Percentiles rank a stretch among this genome's conserved stretches.
Evolutionary conservation across 2,888 invertebrate species (phyloP).

Genomic region (Melanophora roralis): DNA sequence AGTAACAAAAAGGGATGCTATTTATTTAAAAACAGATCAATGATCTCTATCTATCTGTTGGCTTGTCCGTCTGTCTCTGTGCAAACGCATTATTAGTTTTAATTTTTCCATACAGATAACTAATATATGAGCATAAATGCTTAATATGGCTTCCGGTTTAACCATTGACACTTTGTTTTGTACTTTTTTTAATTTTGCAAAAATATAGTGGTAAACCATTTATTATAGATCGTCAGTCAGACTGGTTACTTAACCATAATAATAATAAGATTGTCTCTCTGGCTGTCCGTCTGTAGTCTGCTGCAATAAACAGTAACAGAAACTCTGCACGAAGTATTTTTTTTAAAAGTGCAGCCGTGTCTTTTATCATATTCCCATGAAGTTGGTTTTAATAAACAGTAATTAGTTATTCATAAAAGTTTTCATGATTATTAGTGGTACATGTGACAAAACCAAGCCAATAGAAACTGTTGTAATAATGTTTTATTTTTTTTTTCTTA

Average conservation of each 20-base stretch:
- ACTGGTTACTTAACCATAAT: constrained; percentile 42
- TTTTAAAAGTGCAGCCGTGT: background rate
- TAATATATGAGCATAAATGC: constrained; percentile 35
- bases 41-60: constrained; percentile 39
- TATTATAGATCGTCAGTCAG: constrained; percentile 45
- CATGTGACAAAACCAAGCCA: constrained; percentile 27
- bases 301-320: background rate
- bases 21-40: constrained; percentile 47
- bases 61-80: background rate
- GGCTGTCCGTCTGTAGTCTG: background rate
- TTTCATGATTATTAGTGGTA: constrained; percentile 14
- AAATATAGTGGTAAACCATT: constrained; percentile 49
- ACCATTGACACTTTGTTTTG: constrained; percentile 56
- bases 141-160: constrained; percentile 62
- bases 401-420: constrained; percentile 54
- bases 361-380: constrained; percentile 46
- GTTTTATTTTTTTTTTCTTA: no score
- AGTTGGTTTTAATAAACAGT: constrained; percentile 48
- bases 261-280: constrained; percentile 44
- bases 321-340: background rate
- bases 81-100: constrained; percentile 53
- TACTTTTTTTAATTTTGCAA: constrained; percentile 20
- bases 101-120: constrained; percentile 42
- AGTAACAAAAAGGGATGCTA: constrained; percentile 47
- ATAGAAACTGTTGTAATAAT: constrained; percentile 28